These are phyloP conservation scores for Periophthalmus magnuspinnatus DNA, from an alignment of 2,797 vertebrate genomes.

Conservation along the genomic window DNA sequence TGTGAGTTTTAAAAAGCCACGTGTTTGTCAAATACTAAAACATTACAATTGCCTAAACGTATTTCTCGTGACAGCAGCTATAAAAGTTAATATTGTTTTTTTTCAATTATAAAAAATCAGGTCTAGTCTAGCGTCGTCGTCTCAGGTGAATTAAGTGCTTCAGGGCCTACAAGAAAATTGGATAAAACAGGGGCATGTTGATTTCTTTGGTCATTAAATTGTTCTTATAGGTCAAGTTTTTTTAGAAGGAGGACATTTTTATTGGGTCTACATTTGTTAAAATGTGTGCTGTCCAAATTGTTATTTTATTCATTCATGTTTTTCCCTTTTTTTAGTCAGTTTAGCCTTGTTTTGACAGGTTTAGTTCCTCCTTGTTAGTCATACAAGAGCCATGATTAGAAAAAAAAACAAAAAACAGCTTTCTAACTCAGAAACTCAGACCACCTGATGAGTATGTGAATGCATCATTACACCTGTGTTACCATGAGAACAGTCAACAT, in stretches of 20 bases:
- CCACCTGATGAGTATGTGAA: constrained; percentile 3
- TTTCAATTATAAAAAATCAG: too few species aligned
- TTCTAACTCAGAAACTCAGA: not conserved
- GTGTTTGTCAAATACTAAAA: too few species aligned
- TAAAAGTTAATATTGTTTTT: too few species aligned
- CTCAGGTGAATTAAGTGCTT: not conserved
- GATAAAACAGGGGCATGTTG: not conserved
- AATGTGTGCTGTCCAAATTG: not conserved
- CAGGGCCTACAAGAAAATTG: not conserved
- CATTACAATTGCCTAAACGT: too few species aligned
- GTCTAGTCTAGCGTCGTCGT: not conserved
- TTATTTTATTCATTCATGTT: not conserved
- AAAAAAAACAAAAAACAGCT: constrained; percentile 7
- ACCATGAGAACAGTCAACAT: constrained; percentile 3
- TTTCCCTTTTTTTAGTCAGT: not conserved
- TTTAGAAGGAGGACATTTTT: too few species aligned
- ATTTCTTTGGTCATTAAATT: not conserved
- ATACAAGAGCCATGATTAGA: not conserved
- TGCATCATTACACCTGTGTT: constrained; percentile 7
- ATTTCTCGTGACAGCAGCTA: too few species aligned
- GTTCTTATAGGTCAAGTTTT: too few species aligned
- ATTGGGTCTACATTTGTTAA: too few species aligned
- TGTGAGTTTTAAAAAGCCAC: too few species aligned
- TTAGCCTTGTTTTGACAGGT: not conserved
- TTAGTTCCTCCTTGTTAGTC: not conserved